Evolutionary conservation across 1,140 invertebrate species (phyloP).

Genomic region (Diabrotica undecimpunctata): DNA sequence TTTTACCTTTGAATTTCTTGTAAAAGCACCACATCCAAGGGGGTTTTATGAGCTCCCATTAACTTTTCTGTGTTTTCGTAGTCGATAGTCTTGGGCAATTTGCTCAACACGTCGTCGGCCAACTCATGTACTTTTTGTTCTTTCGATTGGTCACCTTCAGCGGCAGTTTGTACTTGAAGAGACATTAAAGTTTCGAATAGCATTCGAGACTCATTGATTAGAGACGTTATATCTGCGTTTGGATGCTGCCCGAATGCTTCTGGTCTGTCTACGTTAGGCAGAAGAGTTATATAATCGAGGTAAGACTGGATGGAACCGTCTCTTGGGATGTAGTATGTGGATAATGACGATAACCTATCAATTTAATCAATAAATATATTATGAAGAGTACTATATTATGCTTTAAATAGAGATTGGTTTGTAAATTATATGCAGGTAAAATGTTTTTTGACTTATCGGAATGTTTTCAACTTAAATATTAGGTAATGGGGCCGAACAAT

Average conservation of each 20-base stretch:
- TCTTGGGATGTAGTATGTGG: slow-evolving; percentile 75
- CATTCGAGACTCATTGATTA: slow-evolving; percentile 70
- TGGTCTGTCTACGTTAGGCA: slow-evolving; percentile 73
- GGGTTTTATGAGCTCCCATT: slow-evolving; percentile 66
- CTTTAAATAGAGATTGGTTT: too few relatives aligned
- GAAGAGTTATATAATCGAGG: slow-evolving; percentile 69
- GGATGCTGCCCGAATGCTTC: slow-evolving; percentile 86
- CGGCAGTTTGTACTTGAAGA: slow-evolving; percentile 65
- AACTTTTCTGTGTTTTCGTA: slow-evolving; percentile 69
- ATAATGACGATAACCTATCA: slow-evolving; percentile 58
- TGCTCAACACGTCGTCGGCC: slow-evolving; percentile 65
- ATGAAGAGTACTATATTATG: too few relatives aligned
- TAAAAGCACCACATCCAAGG: slow-evolving; percentile 76
- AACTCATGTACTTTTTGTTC: slow-evolving; percentile 61
- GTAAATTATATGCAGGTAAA: too few relatives aligned
- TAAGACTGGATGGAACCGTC: slow-evolving; percentile 79
- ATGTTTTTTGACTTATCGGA: too few relatives aligned
- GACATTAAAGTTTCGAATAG: slow-evolving; percentile 80
- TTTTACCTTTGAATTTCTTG: slow-evolving; percentile 67
- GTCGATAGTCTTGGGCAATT: slow-evolving; percentile 69
- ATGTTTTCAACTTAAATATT: too few relatives aligned
- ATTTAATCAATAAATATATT: too few relatives aligned
- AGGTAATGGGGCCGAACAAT: too few relatives aligned
- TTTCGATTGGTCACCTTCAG: slow-evolving; percentile 53
- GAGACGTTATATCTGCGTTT: slow-evolving; percentile 86